Percentiles rank a stretch among this genome's conserved stretches.
Conservation (phyloP, 2,888 invertebrate species). For the Eumacrocentrus americanus region DNA sequence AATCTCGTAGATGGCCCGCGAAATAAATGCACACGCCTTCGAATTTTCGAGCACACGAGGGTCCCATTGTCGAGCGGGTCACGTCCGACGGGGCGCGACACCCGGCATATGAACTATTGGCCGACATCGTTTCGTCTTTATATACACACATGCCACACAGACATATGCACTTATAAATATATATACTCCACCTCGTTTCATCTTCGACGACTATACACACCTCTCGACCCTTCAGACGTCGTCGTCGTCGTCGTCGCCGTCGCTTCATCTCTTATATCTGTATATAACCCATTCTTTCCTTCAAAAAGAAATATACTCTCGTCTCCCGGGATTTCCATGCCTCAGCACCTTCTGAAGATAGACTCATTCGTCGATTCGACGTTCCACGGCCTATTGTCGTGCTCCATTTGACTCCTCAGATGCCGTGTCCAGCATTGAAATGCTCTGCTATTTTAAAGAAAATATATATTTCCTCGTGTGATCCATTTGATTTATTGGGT, state of each 20-base stretch:
- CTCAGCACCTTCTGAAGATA: conserved; percentile 28
- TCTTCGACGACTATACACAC: conserved; percentile 10
- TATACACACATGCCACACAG: conserved; percentile 5
- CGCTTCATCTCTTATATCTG: background rate
- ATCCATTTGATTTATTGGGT: no score
- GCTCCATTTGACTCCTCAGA: conserved; percentile 24
- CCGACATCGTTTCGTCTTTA: conserved; percentile 43
- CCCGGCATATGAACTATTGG: conserved; percentile 50
- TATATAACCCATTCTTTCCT: background rate
- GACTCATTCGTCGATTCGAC: conserved; percentile 25
- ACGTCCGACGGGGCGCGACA: conserved; percentile 44
- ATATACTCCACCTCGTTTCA: conserved; percentile 11
- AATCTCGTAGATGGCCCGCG: conserved; percentile 42
- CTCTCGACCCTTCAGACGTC: conserved; percentile 9
- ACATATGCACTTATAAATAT: no score
- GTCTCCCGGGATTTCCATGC: conserved; percentile 26
- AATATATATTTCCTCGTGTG: conserved; percentile 3
- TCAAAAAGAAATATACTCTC: conserved; percentile 21
- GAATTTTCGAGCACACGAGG: conserved; percentile 43
- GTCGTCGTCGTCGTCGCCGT: conserved; percentile 4
- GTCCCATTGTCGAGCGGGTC: conserved; percentile 43
- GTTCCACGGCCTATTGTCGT: conserved; percentile 20
- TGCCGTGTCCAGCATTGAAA: conserved; percentile 1
- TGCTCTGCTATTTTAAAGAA: background rate
- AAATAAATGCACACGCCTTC: conserved; percentile 46